Percentiles rank a stretch among this genome's conserved stretches.
Conservation (phyloP, 2,888 invertebrate genomes). For the Clistopyga incitator region DNA sequence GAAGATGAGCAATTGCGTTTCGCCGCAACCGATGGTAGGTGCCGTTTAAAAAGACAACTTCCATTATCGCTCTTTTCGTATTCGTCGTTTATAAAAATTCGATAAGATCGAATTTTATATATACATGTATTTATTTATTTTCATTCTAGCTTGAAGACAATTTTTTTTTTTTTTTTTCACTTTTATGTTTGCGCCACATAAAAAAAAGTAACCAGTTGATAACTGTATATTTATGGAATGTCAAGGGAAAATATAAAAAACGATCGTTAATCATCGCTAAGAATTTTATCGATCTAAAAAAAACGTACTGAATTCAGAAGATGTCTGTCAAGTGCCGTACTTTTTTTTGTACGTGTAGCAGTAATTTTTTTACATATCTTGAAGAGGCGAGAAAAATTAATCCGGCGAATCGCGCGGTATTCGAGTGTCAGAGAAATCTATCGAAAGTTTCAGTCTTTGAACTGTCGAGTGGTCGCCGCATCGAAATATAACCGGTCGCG, state of each 20-base stretch:
- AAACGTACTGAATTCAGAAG: not conserved
- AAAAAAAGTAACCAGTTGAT: not conserved
- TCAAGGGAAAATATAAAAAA: not conserved
- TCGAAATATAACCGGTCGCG: slow-evolving; percentile 34
- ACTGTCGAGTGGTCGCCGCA: not conserved
- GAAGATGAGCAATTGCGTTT: slow-evolving; percentile 51
- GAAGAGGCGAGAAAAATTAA: not conserved
- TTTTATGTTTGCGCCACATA: not conserved
- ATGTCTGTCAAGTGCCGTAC: not conserved
- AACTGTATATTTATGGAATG: not conserved
- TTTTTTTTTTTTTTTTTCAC: no score
- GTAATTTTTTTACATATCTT: no score
- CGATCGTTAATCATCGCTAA: not conserved
- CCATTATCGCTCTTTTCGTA: not conserved
- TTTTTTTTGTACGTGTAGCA: not conserved
- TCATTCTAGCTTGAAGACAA: not conserved
- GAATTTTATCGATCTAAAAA: not conserved
- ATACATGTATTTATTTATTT: not conserved
- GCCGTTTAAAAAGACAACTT: slow-evolving; percentile 14
- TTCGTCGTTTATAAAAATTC: not conserved
- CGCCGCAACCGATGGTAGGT: slow-evolving; percentile 49
- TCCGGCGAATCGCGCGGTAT: not conserved
- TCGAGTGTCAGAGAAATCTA: slow-evolving; percentile 21
- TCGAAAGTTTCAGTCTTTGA: not conserved
- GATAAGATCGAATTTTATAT: not conserved